Base-by-base conservation (phyloP, 2,888 invertebrate genomes). In the Limnephilus auricula region DNA sequence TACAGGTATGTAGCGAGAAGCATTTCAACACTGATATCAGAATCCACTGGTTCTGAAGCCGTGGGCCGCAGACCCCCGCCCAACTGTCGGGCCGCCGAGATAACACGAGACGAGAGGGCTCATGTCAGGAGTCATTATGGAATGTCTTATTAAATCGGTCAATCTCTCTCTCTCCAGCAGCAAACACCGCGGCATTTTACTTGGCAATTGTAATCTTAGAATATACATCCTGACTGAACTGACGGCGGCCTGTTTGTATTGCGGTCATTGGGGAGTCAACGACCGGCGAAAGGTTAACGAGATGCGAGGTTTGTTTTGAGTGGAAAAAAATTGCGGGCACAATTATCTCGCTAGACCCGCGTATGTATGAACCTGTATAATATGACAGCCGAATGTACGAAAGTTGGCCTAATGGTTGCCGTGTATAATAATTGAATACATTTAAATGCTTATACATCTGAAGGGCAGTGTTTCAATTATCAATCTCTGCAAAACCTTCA, bases 101-200 rank as follows among this genome's bases (percentile, higher is more conserved):
- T 91, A 89, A 92, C 88, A 83, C 85, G 65, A 88, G 91, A 90
- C 86, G 83, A 89, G 89, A 85, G 87, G 90, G 88, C 84, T 82
- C 89, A 91, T 82, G 92, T 92, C 92, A 92, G 89, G 88, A 92
- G 89, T 91, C 92, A 92, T 92, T 92, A 92, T 90, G 88, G 89
- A 86, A 92, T 90, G 92, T 90, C 92, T 92, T 92, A 92, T 91
- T 92, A 92, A 89, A 90, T 90, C 89, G 89, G 92, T 90, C 90
- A 90, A 90, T 87, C 90, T 90, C 79, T 87, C 79, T 87, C 87
- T 78, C 40, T 88, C 87, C 87, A 65, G 31, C 31, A 34, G 87
- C 50, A 31, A 34, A 85, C 85, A 87, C 79, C 34, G 37, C 79
- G 79, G 89, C 37, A 30, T 89, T 45, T 89, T 89, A 79, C 40